Evolutionary conservation across 2,113 vertebrate genomes (phyloP).

Genomic region (Toxotes jaculatrix): DNA sequence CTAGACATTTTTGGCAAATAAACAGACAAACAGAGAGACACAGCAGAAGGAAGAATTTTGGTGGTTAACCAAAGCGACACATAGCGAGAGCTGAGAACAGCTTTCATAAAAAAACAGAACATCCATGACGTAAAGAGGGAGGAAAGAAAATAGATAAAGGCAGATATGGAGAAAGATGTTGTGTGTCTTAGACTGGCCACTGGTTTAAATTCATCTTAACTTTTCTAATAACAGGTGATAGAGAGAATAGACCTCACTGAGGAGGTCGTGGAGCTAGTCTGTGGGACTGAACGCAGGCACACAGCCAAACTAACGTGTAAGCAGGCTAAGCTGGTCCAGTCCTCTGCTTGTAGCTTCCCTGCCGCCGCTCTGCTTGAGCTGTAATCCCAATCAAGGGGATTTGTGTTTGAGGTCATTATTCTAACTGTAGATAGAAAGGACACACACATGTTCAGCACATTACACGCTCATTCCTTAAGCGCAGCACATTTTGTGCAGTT

Average conservation of each 20-base stretch:
- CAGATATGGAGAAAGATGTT: neutral
- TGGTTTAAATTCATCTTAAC: neutral
- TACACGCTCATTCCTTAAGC: slow-evolving; percentile 4
- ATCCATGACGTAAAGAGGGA: neutral
- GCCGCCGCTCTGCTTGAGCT: slow-evolving; percentile 54
- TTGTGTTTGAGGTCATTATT: slow-evolving; percentile 73
- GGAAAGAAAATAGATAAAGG: neutral
- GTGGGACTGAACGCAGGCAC: slow-evolving; percentile 13
- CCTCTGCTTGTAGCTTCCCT: slow-evolving; percentile 25
- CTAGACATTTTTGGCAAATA: neutral
- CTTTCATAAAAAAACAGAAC: neutral
- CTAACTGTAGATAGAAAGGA: slow-evolving; percentile 21
- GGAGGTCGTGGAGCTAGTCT: neutral
- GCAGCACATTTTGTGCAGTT: slow-evolving; percentile 21
- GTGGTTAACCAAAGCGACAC: neutral
- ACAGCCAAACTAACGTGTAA: slow-evolving; percentile 37
- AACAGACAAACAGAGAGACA: neutral
- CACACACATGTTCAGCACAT: neutral
- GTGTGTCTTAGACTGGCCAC: neutral
- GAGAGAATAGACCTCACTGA: slow-evolving; percentile 1
- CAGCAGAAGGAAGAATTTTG: neutral
- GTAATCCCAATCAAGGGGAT: slow-evolving; percentile 79
- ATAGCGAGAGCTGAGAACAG: neutral
- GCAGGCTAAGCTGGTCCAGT: slow-evolving; percentile 42
- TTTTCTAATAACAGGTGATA: neutral